Base-by-base conservation (phyloP, 1,140 invertebrate genomes). In the Lamellibrachia luymesi region DNA sequence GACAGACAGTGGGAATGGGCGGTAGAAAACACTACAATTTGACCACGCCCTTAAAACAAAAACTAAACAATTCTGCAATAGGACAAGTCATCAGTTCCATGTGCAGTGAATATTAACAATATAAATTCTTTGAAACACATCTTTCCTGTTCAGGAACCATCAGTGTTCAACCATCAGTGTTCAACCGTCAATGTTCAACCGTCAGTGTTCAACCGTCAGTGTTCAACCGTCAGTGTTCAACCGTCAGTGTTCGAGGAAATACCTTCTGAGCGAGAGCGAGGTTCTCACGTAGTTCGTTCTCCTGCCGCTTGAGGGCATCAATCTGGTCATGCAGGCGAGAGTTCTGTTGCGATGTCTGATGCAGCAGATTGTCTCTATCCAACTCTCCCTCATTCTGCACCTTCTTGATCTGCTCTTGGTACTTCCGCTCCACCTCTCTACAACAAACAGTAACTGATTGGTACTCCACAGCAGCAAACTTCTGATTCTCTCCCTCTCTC, bases 351-450 rank as follows among this genome's bases (percentile, higher is more conserved):
- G 93, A 93, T 2, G 93, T 92, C 89, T 93, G 91, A 4, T 90
- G 91, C 17, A 93, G 56, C 64, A 92, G 92, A 27, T 92, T 93
- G 50, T 94, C 94, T 64, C 94, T 56, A 90, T 95, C 94, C n/a
- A 80, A 95, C 7, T 96, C 96, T 93, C 97, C 97, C 92, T 98
- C 97, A 56, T 97, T 96, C 0, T 97, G 97, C 2, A 98, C 95
- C 64, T 97, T 97, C 93, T 97, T 97, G 2, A 98, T 95, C 92
- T 97, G 97, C 94, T 98, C 98, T 1, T 97, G 96, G 95, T 98
- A 98, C 93, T 97, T 97, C 90, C 97, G 97, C 95, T 98, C 98
- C 98, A 95, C 92, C 97, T 96, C 91, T 97, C 50, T 49, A 91
- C 50, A 27, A 50, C 17, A 13, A 91, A 91, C 38, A 91, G 4